Evolutionary conservation across 2,888 invertebrate genomes (phyloP).

Genomic region (Scaptomyza cyrtandrae): DNA sequence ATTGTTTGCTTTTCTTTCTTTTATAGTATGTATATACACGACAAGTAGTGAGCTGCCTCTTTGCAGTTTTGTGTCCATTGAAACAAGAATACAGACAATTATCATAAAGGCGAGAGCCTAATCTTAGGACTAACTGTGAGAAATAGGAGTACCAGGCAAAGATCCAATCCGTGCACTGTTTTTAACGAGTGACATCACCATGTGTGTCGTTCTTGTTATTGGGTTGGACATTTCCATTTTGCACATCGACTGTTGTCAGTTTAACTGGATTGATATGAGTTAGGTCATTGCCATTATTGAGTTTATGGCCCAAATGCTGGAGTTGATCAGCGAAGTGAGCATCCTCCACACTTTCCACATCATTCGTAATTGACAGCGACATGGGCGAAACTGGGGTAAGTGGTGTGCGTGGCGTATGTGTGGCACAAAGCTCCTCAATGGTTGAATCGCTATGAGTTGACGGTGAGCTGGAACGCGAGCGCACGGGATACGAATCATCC

Average conservation of each 20-base stretch:
- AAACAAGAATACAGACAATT: conserved; percentile 16
- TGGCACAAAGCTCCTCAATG: conserved; percentile 62
- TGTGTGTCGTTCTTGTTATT: conserved; percentile 21
- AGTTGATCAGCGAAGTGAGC: conserved; percentile 71
- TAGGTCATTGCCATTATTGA: conserved; percentile 70
- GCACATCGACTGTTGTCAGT: conserved; percentile 59
- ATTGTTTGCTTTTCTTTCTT: conserved; percentile 5
- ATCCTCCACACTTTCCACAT: conserved; percentile 66
- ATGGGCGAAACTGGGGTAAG: conserved; percentile 62
- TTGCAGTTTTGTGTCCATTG: conserved; percentile 21
- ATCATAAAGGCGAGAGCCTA: conserved; percentile 39
- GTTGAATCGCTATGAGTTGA: conserved; percentile 71
- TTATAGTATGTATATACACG: conserved; percentile 46
- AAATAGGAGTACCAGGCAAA: neutral
- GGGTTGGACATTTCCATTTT: conserved; percentile 61
- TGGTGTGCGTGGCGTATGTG: conserved; percentile 57
- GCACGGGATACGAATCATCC: conserved; percentile 70
- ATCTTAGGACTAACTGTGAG: conserved; percentile 43
- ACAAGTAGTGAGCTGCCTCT: conserved; percentile 52
- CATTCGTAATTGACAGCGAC: conserved; percentile 58
- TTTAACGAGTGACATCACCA: conserved; percentile 34
- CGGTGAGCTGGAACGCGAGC: conserved; percentile 68
- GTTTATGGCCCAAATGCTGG: conserved; percentile 70
- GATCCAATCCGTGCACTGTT: neutral
- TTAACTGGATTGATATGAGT: conserved; percentile 49